Base-by-base conservation (phyloP, 1,140 invertebrate species). In the Hestina assimilis region DNA sequence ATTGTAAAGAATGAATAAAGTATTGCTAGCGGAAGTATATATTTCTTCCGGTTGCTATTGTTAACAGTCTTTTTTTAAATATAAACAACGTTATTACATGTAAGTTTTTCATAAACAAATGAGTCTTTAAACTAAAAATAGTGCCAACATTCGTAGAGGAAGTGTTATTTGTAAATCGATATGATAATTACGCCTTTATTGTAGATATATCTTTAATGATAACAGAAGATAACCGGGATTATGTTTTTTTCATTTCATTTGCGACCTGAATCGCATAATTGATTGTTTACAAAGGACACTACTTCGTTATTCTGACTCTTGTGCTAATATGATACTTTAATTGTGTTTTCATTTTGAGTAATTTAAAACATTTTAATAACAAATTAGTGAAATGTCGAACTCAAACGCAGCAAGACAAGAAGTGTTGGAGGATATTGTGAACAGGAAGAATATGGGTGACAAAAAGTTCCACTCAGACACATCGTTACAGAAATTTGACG, bases 381-480 rank as follows among this genome's bases (percentile, higher is more conserved):
- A 29, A 41, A 14, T 20, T 54, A 35, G 28, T 7, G 75, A 60
- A 68, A 83, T 86, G 80, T 58, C 75, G 9, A 75, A 82, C 4
- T 43, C 62, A 26, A 65, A 66, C 20, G 40, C 43, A 43, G 41
- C 59, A 29, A 69, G 58, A 12, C 73, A 75, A 23, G 73, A 79
- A 55, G 43, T 83, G 11, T 51, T 82, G 35, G 72, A 82, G 3
- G 81, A 84, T 61, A 76, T 83, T 52, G 60, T 75, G 26, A 84
- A 81, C 51, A 78, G 74, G 40, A 78, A 73, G 3, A 77, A 76
- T 15, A 17, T 87, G 45, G 83, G 83, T 38, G 69, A 75, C 14
- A 83, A 84, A 64, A 83, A 82, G 41, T 84, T 75, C 54, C 81
- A 87, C 55, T 87, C 83, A 0, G 81, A 87, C 48, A 73, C 75